Base-by-base conservation (phyloP, 2,113 vertebrate genomes). In the Leptobrachium leishanense region DNA sequence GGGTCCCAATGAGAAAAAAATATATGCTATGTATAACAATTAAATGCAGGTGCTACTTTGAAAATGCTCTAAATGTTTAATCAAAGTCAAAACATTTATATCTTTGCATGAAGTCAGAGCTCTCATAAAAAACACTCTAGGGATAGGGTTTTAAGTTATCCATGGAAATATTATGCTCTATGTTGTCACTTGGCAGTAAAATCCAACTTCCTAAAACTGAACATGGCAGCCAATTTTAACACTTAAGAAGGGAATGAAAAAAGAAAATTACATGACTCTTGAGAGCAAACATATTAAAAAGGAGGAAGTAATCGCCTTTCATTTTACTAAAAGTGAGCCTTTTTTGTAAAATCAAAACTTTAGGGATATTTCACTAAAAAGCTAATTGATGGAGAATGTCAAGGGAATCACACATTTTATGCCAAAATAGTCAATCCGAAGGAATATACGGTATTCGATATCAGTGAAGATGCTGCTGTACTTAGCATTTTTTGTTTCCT, bases 151-250 rank as follows among this genome's bases (percentile, higher is more conserved):
- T 77, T 71, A 42, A 31, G 13, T 71, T 78, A 43, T 71, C 74
- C 68, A 43, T 42, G 46, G 76, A 78, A 78, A 72, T 78, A 43
- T 50, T 55, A 20, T 71, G 41, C 6, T 64, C 39, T 54, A 44
- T 46, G 68, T 43, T 41, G 68, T 53, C 68, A 50, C 62, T 78
- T 78, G 76, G 76, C 68, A 78, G 76, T 7, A 13, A 39, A 54
- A 42, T 64, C 68, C 50, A 43, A 64, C 76, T 64, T 78, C 57
- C 76, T 63, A 78, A 43, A n/a, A 50, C 53, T 20, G 41, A 64
- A 78, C 3, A 78, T 64, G 76, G 76, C 13, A 63, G 76, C 76
- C 76, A 78, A 78, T 62, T 78, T 71, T 78, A 59, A 78, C 76
- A 78, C 68, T 70, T 64, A 43, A 46, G 69, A 70, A 78, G 50